Base-by-base conservation (phyloP, 53 echinoderm and acorn worm genomes). In the Paelopatides confundens region DNA sequence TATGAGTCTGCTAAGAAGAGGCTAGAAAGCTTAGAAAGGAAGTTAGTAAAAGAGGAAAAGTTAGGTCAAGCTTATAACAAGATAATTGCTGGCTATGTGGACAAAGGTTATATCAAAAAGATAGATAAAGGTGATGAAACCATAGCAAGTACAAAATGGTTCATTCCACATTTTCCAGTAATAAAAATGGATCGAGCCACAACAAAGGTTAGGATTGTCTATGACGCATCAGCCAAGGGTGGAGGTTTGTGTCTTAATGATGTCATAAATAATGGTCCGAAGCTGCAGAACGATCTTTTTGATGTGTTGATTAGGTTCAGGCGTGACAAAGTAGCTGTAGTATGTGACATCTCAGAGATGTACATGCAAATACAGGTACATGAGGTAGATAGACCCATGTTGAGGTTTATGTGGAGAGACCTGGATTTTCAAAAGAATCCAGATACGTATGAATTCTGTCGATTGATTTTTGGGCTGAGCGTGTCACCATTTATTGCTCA, bases 261-360 rank as follows among this genome's bases (percentile, higher is more conserved):
- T 48, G 14, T 67, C 12, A 62, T 91, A 8, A 68, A 71, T 43
- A 65, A 82, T 53, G 91, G 85, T 52, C 87, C 87, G 9, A 87
- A 91, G 34, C 31, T 91, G 4, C 87, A 79, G 12, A 87, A 87
- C 48, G 50, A 71, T 33, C 65, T 91, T 63, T 35, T 49, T 43
- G 76, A 86, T 39, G 88, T 91, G 31, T 71, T 87, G 47, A 14
- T 91, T 32, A 82, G 82, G 35, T 87, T 91, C 51, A 62, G 87
- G 30, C 48, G 31, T 14, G 82, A 78, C 27, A 58, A 79, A 82
- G 87, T 91, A 79, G 87, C 91, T 31, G 9, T 87, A 13, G 54
- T 91, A 28, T 87, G 54, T 2, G 84, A 91, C 52, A 71, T 91
- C 24, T 34, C 87, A 40, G 87, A 81, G 35, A 91, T 91, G 92